Evolutionary conservation across 2,113 vertebrate genomes (phyloP), one percentile per base, ranked within the genome.

Genomic region (Tor tambroides): DNA sequence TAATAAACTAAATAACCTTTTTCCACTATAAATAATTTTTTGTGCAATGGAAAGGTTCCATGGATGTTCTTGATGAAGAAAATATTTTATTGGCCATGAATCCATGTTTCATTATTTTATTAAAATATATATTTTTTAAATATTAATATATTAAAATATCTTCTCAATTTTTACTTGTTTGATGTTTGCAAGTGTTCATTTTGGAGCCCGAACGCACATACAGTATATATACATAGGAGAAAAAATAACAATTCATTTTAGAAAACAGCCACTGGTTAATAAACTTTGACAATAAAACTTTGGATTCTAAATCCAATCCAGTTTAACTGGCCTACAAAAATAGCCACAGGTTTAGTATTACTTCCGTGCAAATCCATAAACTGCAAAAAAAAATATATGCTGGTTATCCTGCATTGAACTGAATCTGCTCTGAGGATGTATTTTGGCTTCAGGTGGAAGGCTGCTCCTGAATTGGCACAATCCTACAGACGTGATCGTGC

Each of bases 401-500:
- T 83, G 63, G 80, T 83, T 67, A 6, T 83, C 59, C 59, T 81
- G 35, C 11, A 1, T 38, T 11, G 17, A 38, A 72, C 11, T 46
- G 21, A 56, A 21, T 69, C 19, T 82, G 23, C 38, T 46, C 59
- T 19, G 80, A 71, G 41, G 81, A 71, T 51, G 28, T 30, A 41
- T 38, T 81, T 38, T 72, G 76, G 69, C 65, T 72, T 38, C n/a
- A 86, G 35, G 19, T 63, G 5, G 10, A 71, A 69, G 28, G 32
- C 63, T 43, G 32, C 56, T 56, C 69, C 67, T 74, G 67, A 38
- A 32, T 86, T 80, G 46, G 78, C 85, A 80, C 75, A 32, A 83
- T 69, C 80, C 80, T 49, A 65, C 63, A 83, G 80, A 69, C 63
- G 63, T 69, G 63, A 69, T 51, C 0, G 10, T 83, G 65, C n/a